Evolutionary conservation across 2,888 invertebrate genomes (phyloP).

Genomic region (Chymomyza fuscimana): DNA sequence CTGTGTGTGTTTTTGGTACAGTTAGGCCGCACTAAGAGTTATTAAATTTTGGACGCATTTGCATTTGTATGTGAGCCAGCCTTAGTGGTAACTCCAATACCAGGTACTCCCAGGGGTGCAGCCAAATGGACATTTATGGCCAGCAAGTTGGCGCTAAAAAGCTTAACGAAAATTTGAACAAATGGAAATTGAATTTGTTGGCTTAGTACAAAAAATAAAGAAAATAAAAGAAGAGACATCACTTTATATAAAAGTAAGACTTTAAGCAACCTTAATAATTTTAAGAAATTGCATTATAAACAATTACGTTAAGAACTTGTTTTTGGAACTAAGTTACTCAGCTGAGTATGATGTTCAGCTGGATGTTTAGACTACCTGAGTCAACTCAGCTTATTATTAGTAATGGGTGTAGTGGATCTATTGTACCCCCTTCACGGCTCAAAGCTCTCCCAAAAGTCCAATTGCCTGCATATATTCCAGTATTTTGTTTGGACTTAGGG

Average conservation of each 20-base stretch:
- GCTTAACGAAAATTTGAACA: constrained; percentile 60
- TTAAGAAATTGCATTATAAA: not conserved
- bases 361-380: no score
- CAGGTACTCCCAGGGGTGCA: constrained; percentile 19
- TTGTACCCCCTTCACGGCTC: no score
- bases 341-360: no score
- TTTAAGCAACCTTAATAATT: not conserved
- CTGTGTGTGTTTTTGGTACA: constrained; percentile 17
- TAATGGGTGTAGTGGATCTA: no score
- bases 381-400: no score
- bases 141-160: constrained; percentile 35
- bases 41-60: constrained; percentile 68
- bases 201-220: not conserved
- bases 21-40: constrained; percentile 51
- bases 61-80: constrained; percentile 27
- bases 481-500: no score
- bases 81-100: not conserved
- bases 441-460: no score
- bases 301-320: not conserved
- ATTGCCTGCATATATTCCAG: no score
- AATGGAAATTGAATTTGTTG: constrained; percentile 57
- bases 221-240: not conserved
- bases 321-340: no score
- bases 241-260: not conserved
- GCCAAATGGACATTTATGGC: constrained; percentile 28